Percentiles rank a stretch among this genome's conserved stretches.
These are phyloP conservation scores for Cantharis rufa DNA, from an alignment of 2,888 invertebrate species.

Conservation along the genomic window DNA sequence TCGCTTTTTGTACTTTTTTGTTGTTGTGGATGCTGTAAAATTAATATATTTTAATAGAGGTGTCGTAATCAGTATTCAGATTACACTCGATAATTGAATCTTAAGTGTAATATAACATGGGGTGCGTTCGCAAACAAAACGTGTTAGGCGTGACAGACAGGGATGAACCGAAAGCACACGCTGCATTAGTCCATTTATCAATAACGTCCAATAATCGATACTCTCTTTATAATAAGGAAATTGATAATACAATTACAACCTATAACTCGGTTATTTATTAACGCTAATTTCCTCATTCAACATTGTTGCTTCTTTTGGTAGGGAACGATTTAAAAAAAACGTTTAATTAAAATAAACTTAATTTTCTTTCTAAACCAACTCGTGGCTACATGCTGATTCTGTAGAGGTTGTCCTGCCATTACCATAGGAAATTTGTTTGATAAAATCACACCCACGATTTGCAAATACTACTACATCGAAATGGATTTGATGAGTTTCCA, in stretches of 20 bases:
- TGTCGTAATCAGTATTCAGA: constrained; percentile 34
- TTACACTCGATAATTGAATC: constrained; percentile 33
- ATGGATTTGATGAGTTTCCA: neutral
- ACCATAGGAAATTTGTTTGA: neutral
- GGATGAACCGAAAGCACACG: constrained; percentile 9
- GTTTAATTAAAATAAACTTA: neutral
- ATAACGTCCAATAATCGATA: neutral
- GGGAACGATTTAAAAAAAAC: neutral
- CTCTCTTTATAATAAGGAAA: neutral
- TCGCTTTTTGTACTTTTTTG: neutral
- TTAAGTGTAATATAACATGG: constrained; percentile 25
- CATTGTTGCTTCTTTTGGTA: neutral
- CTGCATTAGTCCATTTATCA: neutral
- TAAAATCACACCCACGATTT: neutral
- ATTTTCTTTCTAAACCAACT: neutral
- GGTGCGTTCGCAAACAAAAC: constrained; percentile 21
- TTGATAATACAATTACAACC: neutral
- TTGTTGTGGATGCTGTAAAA: neutral
- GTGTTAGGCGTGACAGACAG: constrained; percentile 22
- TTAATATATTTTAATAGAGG: constrained; percentile 8
- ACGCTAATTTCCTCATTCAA: neutral
- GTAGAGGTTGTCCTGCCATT: neutral
- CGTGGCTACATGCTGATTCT: neutral
- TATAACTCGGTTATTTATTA: neutral
- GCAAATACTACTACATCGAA: neutral